Evolutionary conservation across 2,113 vertebrate species (phyloP).

Genomic region (Bucco capensis): DNA sequence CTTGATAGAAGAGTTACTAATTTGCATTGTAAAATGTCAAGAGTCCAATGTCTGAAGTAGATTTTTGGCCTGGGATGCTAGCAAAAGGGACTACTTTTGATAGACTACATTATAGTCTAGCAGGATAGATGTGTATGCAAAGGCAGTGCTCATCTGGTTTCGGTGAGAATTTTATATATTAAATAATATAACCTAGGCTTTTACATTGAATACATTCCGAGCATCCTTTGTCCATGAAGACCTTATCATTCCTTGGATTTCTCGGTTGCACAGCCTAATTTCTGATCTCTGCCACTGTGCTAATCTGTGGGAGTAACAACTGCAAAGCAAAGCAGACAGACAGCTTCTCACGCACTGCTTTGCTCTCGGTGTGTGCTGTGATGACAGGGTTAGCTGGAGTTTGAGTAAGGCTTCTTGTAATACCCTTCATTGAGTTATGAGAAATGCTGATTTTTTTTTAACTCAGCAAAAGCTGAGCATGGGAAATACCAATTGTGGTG

Average conservation of each 20-base stretch:
- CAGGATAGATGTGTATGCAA: background rate
- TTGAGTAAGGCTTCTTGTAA: background rate
- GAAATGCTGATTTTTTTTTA: background rate
- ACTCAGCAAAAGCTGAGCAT: background rate
- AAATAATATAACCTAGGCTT: background rate
- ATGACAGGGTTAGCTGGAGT: background rate
- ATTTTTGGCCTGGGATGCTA: background rate
- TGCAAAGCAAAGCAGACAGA: background rate
- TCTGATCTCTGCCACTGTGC: background rate
- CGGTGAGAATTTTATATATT: constrained; percentile 35
- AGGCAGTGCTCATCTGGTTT: background rate
- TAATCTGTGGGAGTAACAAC: accelerated
- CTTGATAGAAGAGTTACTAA: background rate
- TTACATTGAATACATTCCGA: background rate
- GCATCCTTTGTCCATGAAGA: background rate
- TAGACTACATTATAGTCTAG: background rate
- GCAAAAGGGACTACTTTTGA: background rate
- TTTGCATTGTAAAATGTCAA: background rate
- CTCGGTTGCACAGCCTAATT: background rate
- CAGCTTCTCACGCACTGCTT: accelerated
- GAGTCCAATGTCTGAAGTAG: background rate
- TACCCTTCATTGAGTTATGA: background rate
- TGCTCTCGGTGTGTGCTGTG: accelerated
- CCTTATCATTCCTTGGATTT: background rate
- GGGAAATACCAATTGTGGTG: background rate